Base-by-base conservation (phyloP, 2,888 invertebrate species). In the Dorcus parallelipipedus region DNA sequence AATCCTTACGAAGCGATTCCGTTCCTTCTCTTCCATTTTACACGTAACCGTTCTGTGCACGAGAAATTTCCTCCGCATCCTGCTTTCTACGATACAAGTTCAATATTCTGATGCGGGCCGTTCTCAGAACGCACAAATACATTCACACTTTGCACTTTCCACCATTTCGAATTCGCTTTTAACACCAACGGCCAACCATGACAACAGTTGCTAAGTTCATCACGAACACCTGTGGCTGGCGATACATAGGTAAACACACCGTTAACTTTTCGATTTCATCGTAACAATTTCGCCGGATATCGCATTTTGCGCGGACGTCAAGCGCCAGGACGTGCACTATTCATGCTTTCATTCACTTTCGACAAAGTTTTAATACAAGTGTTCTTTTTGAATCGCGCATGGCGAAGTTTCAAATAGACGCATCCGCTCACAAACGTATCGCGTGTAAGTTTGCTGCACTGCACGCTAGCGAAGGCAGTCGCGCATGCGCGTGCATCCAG, bases 201-300 rank as follows among this genome's bases (percentile, higher is more conserved):
- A 45, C 45, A 23, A 45, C 45, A 45, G 45, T 45, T 45, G 45
- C 45, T 45, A 45, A 45, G 45, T 45, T 33, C 26, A 33, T 17
- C 47, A 58, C 40, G 59, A 61, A 64, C 66, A 67, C 66, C 66
- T 67, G 65, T 67, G 61, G 64, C 60, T 61, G 56, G 43, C 58
- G 59, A 45, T 33, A 33, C 60, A 61, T 64, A 61, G 51, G 49
- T 60, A 52, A 63, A 61, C 63, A 66, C 66, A 47, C 47, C 58
- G 58, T 58, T 58, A 50, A 58, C 58, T 58, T 58, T 54, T 58
- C 54, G 43, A 54, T 54, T 50, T 43, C 58, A 58, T 58, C 50
- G 41, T 54, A 20, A n/a, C 20, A 3, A 20, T 9, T 45, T 9
- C 23, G 20, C 20, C 20, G 17, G 17, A 17, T 3, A 45, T 45